Percentiles rank a stretch among this genome's conserved stretches.
phyloP scores from a whole-genome alignment of 2,113 vertebrate species.

The Gambusia holbrooki region DNA sequence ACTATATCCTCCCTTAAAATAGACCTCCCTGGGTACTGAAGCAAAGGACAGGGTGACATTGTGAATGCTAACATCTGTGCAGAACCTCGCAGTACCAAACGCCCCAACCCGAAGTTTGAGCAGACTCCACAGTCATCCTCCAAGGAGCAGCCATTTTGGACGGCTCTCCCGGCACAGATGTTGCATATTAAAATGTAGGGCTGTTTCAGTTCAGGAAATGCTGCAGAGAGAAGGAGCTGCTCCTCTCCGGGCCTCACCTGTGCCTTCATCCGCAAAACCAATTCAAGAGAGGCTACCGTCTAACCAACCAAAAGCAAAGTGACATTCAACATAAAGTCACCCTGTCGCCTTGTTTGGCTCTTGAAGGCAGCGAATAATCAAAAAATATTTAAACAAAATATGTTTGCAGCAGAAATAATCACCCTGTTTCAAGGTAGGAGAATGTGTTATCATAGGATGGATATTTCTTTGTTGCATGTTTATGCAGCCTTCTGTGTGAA shows the following conservation, averaged over 20 bases:
- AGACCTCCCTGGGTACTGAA: slow-evolving; percentile 74
- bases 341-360: slow-evolving; percentile 75
- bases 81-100: slow-evolving; percentile 79
- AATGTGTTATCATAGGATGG: neutral
- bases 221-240: slow-evolving; percentile 60
- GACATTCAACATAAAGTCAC: slow-evolving; percentile 84
- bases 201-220: slow-evolving; percentile 71
- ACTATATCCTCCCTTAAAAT: slow-evolving; percentile 71
- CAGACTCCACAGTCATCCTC: slow-evolving; percentile 82
- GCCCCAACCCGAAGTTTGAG: slow-evolving; percentile 80
- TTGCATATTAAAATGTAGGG: slow-evolving; percentile 86
- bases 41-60: slow-evolving; percentile 85
- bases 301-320: slow-evolving; percentile 84
- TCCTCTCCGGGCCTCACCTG: slow-evolving; percentile 83
- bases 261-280: slow-evolving; percentile 84
- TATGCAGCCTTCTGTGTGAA: neutral
- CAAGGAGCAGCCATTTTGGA: slow-evolving; percentile 87
- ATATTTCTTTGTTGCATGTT: neutral
- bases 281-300: slow-evolving; percentile 80
- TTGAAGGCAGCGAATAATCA: slow-evolving; percentile 66
- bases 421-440: slow-evolving; percentile 7
- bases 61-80: slow-evolving; percentile 84
- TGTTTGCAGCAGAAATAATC: slow-evolving; percentile 61
- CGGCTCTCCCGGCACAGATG: slow-evolving; percentile 84
- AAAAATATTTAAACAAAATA: slow-evolving; percentile 67